Evolutionary conservation across 2,797 vertebrate species (phyloP), one percentile per base, ranked within the genome.

Genomic region (Paedocypris micromegethes): DNA sequence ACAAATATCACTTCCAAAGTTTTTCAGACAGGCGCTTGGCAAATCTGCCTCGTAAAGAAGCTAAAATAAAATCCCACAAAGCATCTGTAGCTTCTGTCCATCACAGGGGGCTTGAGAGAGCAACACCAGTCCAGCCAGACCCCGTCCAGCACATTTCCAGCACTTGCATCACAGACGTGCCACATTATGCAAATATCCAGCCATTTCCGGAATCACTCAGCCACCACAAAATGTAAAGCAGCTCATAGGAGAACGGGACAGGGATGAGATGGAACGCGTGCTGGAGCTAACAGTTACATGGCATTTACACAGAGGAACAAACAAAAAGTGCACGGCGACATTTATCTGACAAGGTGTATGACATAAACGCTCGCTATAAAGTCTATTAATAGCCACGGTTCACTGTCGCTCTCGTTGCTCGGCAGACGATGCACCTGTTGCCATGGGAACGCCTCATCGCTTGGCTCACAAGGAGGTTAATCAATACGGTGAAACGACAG

Each of bases 351-450:
- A 40, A 81, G 73, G 75, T 75, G 70, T 72, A 72, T 53, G 74
- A 79, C 80, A 83, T 79, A 67, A 5, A 73, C 4, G 64, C 75
- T 82, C 70, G 80, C 74, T 78, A 83, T 85, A 78, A 75, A 80
- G 77, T 84, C 86, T 90, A 90, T 88, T 88, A 88, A 90, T 89
- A 90, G 88, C 80, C 64, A 47, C 52, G 8, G 53, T 63, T 72
- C 75, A 56, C 72, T 79, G 72, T 68, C 60, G 56, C 72, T 76
- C 66, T 76, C 8, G 74, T 75, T 79, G 79, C 78, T 82, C 77
- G 5, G 82, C 80, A 76, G 82, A 80, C 82, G 78, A 86, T 79
- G 75, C 82, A 88, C 86, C 82, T 83, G 88, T 90, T 87, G 84
- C 90, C 73, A 87, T 88, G 85, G 86, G 75, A 84, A 89, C 86